These are phyloP conservation scores for Phalanger gymnotis DNA, from an alignment of 2,797 vertebrate genomes.

Conservation along the genomic window DNA sequence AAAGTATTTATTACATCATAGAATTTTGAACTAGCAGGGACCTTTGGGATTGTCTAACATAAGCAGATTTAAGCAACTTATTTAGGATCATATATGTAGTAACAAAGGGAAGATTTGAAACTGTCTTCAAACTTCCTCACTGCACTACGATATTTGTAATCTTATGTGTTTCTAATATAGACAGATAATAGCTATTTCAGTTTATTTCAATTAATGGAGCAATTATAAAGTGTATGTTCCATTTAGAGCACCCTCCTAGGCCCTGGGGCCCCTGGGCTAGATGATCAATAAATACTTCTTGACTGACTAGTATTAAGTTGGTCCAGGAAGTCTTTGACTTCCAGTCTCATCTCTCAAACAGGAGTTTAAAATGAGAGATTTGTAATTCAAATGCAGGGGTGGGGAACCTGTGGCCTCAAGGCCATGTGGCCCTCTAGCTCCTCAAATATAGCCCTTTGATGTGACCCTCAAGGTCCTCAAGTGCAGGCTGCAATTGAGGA, in stretches of 20 bases:
- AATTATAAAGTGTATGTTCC: neutral
- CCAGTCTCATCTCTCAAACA: neutral
- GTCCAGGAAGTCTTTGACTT: neutral
- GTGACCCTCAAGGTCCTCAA: no score
- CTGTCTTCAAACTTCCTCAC: neutral
- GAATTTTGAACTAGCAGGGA: neutral
- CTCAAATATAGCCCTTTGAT: no score
- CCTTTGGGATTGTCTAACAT: neutral
- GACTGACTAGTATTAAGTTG: neutral
- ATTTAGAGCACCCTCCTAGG: neutral
- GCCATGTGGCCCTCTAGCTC: no score
- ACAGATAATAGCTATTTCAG: neutral
- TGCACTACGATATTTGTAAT: neutral
- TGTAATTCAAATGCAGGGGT: neutral
- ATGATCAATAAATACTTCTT: neutral
- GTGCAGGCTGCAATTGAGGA: no score
- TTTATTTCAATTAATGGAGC: neutral
- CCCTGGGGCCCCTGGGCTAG: neutral
- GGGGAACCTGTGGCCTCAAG: no score
- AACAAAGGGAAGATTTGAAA: neutral
- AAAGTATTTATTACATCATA: neutral
- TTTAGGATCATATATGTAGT: neutral
- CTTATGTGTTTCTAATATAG: neutral
- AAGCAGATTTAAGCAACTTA: neutral
- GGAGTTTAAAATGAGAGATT: neutral